Evolutionary conservation across 2,113 vertebrate genomes (phyloP).

Genomic region (Salminus brasiliensis): DNA sequence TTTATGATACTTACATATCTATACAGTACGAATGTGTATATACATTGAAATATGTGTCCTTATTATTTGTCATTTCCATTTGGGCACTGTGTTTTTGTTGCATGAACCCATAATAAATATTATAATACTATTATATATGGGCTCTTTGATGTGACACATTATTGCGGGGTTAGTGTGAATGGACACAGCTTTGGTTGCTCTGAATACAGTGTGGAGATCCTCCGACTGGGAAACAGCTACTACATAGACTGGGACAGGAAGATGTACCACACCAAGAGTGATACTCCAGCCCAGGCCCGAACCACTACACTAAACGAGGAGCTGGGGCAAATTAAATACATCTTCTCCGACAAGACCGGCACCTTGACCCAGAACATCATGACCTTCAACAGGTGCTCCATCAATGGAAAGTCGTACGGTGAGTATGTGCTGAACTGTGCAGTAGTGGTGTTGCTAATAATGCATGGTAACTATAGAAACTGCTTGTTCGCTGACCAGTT

Average conservation of each 20-base stretch:
- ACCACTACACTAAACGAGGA: constrained; percentile 97
- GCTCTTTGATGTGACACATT: constrained; percentile 5
- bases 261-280: constrained; percentile 87
- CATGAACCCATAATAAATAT: too few species aligned
- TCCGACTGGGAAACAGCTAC: constrained; percentile 93
- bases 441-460: neutral
- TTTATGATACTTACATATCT: too few species aligned
- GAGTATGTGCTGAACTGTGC: constrained; percentile 28
- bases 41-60: too few species aligned
- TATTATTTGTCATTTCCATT: too few species aligned
- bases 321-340: constrained; percentile 93
- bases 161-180: too few species aligned
- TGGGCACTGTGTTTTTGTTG: too few species aligned
- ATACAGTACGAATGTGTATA: too few species aligned
- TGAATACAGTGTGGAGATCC: constrained; percentile 87
- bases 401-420: constrained; percentile 89
- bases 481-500: too few species aligned
- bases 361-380: constrained; percentile 98
- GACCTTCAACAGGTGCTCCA: constrained; percentile 93
- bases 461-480: too few species aligned
- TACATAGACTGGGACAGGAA: constrained; percentile 95
- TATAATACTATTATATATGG: too few species aligned
- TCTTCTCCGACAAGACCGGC: constrained; percentile 97
- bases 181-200: neutral
- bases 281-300: constrained; percentile 87